A percentile compares a stretch with the other conserved stretches of the same genome.
Evolutionary conservation across 1,140 invertebrate genomes (phyloP).

Genomic region (Kradibia gibbosae): DNA sequence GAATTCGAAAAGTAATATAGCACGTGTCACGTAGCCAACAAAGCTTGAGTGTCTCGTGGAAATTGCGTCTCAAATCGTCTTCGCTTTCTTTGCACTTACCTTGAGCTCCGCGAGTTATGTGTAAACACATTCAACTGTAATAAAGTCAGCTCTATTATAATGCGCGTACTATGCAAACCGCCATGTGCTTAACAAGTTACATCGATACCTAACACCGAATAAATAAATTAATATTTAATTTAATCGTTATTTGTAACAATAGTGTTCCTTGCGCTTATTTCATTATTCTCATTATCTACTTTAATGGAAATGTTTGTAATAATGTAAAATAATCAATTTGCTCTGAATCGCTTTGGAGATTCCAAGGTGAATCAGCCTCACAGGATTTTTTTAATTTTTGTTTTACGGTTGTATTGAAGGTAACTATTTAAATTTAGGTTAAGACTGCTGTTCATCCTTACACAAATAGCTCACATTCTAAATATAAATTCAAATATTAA

Average conservation of each 20-base stretch:
- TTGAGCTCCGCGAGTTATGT: neutral
- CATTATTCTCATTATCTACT: too few relatives aligned
- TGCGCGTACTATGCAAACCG: neutral
- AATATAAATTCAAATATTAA: constrained; percentile 1
- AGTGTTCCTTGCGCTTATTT: neutral
- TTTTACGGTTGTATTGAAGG: neutral
- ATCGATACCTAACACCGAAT: neutral
- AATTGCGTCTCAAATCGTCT: constrained; percentile 21
- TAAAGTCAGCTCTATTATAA: neutral
- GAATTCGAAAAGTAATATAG: neutral
- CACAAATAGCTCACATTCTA: neutral
- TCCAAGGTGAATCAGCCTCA: neutral
- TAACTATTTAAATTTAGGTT: constrained; percentile 1
- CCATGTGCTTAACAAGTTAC: neutral
- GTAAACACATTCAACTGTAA: neutral
- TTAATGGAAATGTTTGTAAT: neutral
- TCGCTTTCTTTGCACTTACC: neutral
- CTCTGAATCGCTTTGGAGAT: neutral
- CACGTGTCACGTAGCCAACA: neutral
- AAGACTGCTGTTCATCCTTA: neutral
- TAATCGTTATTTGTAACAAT: neutral
- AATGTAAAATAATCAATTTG: neutral
- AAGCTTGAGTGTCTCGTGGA: neutral
- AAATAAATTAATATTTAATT: neutral
- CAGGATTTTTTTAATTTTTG: neutral